phyloP scores from a whole-genome alignment of 2,797 vertebrate species.

The Muraenolepis orangiensis region DNA sequence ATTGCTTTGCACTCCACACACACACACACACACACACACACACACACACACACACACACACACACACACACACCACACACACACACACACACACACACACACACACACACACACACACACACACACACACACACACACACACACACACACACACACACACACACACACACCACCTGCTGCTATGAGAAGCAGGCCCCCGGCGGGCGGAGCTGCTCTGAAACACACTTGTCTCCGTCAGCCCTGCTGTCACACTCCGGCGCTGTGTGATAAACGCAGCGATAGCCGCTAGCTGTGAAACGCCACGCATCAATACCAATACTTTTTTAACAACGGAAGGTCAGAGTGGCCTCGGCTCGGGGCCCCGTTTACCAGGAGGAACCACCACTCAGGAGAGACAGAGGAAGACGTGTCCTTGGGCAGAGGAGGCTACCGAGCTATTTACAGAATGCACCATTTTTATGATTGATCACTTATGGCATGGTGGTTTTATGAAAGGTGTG shows the following conservation, averaged over 20 bases:
- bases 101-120: too few relatives aligned
- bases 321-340: slow-evolving; percentile 43
- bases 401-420: neutral
- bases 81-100: too few relatives aligned
- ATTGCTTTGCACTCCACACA: neutral
- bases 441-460: neutral
- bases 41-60: neutral
- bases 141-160: neutral
- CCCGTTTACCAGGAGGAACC: neutral
- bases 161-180: slow-evolving; percentile 1
- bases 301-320: slow-evolving; percentile 38
- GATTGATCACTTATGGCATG: neutral
- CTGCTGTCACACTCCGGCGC: slow-evolving; percentile 13
- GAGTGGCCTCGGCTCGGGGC: neutral
- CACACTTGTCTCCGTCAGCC: slow-evolving; percentile 10
- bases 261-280: slow-evolving; percentile 37
- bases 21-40: too few relatives aligned
- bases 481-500: neutral
- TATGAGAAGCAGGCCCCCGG: neutral
- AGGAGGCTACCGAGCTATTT: neutral
- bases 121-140: neutral
- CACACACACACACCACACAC: too few relatives aligned
- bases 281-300: slow-evolving; percentile 5
- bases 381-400: too few relatives aligned
- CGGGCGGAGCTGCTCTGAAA: neutral